Evolutionary conservation across 2,797 vertebrate genomes (phyloP), one percentile per base, ranked within the genome.

Genomic region (Anabacerthia variegaticeps): DNA sequence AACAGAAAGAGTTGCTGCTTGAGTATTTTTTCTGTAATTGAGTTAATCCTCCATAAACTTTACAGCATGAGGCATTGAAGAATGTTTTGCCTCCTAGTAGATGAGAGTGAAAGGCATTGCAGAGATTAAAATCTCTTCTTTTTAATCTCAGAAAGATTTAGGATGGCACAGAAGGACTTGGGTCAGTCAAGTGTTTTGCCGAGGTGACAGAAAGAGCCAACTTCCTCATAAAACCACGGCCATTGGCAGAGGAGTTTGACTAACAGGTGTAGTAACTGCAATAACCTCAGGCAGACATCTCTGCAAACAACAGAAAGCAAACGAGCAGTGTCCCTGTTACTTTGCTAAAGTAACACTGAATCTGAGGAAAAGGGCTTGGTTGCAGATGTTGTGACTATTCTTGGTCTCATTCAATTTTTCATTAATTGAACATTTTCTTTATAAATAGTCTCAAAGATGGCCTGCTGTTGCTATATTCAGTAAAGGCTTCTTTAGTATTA

Each of bases 241-340:
- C 59, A 44, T 10, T 58, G 55, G 32, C 2, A 5, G 58, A 48
- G 30, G 46, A 78, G 59, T 48, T 67, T 84, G n/a, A 28, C 54
- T 43, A 63, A 49, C 88, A 92, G 85, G 77, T 93, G 77, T 81
- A 30, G 9, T 30, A 78, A 81, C 85, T 52, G 76, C 88, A 86
- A 41, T 78, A 54, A 66, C 77, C 82, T 79, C 22, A 69, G 52
- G 19, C 55, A 46, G 63, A 62, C 24, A 17, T 30, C 48, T 75
- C 74, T 88, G 67, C 58, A 75, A 63, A 48, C 75, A 74, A 37
- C 39, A 68, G 28, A 71, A 77, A 43, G 56, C 36, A 78, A 67
- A 66, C 36, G 26, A 90, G 30, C 1, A 1, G 9, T 1, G 0
- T 54, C 46, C 41, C n/a, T 43, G 4, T 74, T 51, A 39, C 54